Evolutionary conservation across 2,888 invertebrate genomes (phyloP).

Genomic region (Actias luna): DNA sequence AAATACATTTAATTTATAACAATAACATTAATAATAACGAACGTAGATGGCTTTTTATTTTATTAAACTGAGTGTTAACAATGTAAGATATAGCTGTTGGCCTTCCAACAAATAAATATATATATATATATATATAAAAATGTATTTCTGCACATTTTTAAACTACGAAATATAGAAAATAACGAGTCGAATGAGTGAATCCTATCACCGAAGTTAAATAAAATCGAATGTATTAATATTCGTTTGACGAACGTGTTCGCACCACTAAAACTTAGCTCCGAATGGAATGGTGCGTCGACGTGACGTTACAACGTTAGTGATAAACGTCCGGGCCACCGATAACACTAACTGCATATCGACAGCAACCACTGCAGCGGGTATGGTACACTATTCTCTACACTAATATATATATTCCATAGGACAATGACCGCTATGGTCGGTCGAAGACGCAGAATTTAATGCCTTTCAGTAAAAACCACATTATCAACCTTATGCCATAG

Average conservation of each 20-base stretch:
- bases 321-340: not conserved
- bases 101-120: too few species aligned
- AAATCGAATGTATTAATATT: not conserved
- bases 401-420: not conserved
- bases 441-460: not conserved
- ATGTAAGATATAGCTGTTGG: too few species aligned
- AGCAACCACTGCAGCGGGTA: not conserved
- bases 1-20: too few species aligned
- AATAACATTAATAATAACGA: too few species aligned
- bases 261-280: not conserved
- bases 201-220: not conserved
- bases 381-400: not conserved
- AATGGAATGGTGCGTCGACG: not conserved
- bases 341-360: not conserved
- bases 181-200: not conserved
- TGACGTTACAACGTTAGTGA: not conserved
- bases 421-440: not conserved
- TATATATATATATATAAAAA: too few species aligned
- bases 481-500: not conserved
- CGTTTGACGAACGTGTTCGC: not conserved
- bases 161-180: not conserved
- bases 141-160: too few species aligned
- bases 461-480: not conserved
- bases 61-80: too few species aligned
- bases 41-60: too few species aligned